Evolutionary conservation across 2,797 vertebrate genomes (phyloP).

Genomic region (Bovichtus diacanthus): DNA sequence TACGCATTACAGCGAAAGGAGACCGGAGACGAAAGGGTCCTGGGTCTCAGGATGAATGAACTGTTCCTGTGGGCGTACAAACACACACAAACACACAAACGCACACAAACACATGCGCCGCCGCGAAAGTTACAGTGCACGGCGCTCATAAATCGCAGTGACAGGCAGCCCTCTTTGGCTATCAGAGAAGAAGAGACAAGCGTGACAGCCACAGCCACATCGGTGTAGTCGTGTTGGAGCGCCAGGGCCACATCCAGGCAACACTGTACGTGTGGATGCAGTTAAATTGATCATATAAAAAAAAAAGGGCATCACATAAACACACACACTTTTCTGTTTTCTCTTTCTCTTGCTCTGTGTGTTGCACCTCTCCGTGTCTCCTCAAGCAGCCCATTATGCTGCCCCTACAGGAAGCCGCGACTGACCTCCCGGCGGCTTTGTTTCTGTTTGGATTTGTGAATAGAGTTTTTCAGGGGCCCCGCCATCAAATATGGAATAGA

Average conservation of each 20-base stretch:
- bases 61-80: slow-evolving; percentile 85
- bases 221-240: slow-evolving; percentile 40
- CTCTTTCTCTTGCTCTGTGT: slow-evolving; percentile 58
- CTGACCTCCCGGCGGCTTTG: slow-evolving; percentile 98
- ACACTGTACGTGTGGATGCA: slow-evolving; percentile 90
- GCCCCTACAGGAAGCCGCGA: slow-evolving; percentile 90
- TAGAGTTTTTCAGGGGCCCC: slow-evolving; percentile 94
- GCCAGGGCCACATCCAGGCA: slow-evolving; percentile 85
- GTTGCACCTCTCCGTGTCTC: slow-evolving; percentile 76
- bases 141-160: slow-evolving; percentile 97
- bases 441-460: slow-evolving; percentile 99
- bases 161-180: slow-evolving; percentile 84
- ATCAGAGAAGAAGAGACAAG: slow-evolving; percentile 47
- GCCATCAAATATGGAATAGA: slow-evolving; percentile 99
- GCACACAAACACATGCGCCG: slow-evolving; percentile 37
- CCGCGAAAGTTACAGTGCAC: slow-evolving; percentile 85
- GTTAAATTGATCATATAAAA: slow-evolving; percentile 97
- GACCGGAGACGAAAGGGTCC: slow-evolving; percentile 80
- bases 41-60: slow-evolving; percentile 92
- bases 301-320: slow-evolving; percentile 81
- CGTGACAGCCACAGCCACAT: slow-evolving; percentile 45
- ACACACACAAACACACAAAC: too few species aligned
- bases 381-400: slow-evolving; percentile 95
- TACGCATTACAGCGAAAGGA: slow-evolving; percentile 64
- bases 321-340: slow-evolving; percentile 25